Evolutionary conservation across 2,888 invertebrate genomes (phyloP).

Genomic region (Sarcophaga rosellei): DNA sequence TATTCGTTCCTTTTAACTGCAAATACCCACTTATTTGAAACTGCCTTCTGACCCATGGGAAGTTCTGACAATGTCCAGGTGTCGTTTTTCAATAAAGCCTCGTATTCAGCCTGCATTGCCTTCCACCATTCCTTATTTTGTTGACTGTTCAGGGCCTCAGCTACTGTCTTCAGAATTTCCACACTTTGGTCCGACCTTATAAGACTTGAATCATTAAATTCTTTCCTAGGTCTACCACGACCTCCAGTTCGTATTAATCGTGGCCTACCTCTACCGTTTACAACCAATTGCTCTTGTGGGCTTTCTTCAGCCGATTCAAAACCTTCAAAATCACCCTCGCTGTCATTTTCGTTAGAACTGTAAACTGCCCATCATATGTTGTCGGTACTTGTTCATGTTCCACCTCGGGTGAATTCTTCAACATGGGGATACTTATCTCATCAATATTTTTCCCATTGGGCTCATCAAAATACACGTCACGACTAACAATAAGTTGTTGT

Average conservation of each 20-base stretch:
- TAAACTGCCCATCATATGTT: too few relatives aligned
- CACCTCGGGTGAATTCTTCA: too few relatives aligned
- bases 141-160: constrained; percentile 61
- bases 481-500: background rate
- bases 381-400: too few relatives aligned
- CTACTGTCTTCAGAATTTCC: constrained; percentile 53
- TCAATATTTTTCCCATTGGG: too few relatives aligned
- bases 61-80: too few relatives aligned
- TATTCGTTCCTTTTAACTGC: too few relatives aligned
- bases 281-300: background rate
- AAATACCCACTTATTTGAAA: too few relatives aligned
- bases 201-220: constrained; percentile 21
- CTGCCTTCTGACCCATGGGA: too few relatives aligned
- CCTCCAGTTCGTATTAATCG: constrained; percentile 33
- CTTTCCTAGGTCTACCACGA: constrained; percentile 41
- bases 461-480: constrained; percentile 13
- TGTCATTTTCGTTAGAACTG: background rate
- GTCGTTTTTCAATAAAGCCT: too few relatives aligned
- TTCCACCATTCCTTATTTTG: constrained; percentile 47
- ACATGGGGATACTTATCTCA: too few relatives aligned
- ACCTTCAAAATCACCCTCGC: background rate
- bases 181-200: constrained; percentile 36
- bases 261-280: constrained; percentile 33
- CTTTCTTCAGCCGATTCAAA: background rate
- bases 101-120: constrained; percentile 57